Evolutionary conservation across 92 coral and sea anemone genomes (phyloP), one percentile per base, ranked within the genome.

Genomic region (Isaurus tuberculatus): DNA sequence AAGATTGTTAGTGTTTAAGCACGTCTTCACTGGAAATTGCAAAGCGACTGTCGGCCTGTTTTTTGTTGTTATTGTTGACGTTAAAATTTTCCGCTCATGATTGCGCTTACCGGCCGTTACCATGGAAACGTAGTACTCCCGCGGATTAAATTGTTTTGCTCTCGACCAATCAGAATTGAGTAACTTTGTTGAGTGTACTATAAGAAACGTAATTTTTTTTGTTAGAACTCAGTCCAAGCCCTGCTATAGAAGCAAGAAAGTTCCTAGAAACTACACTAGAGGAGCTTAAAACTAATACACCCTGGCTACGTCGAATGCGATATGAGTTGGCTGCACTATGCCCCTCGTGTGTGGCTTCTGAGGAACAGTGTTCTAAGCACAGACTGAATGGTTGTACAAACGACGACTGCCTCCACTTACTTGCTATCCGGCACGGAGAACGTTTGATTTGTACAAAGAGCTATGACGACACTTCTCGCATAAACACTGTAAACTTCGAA

Each of bases 291-390:
- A 65, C 72, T 7, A 73, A 80, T 27, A 42, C 72, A 3, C 84
- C 73, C 8, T 80, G 84, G 84, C 17, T 80, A 64, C 73, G 84
- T 0, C 65, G 48, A 27, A 48, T 80, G 34, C 72, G 64, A 4
- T 80, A 80, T 17, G 84, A 80, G 22, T 43, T 80, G 74, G 74
- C 73, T 27, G 84, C 65, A 28, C 5, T 67, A 71, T 80, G 84
- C 60, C 73, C 73, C 0, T 65, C 84, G 5, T 80, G 84, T 48
- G 53, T 49, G 3, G 28, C 29, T 28, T n/a, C 84, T 0, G 72
- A 49, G 17, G 48, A 25, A 11, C 84, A 64, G 84, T 67, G 74
- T 42, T 16, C 42, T 67, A 67, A 67, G 22, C 84, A 75, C 29
- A 75, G 49, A 22, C 22, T 19, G 19, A 36, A 55, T 14, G 81